Evolutionary conservation across 1,140 invertebrate genomes (phyloP), one percentile per base, ranked within the genome.

Genomic region (Wasmannia auropunctata): DNA sequence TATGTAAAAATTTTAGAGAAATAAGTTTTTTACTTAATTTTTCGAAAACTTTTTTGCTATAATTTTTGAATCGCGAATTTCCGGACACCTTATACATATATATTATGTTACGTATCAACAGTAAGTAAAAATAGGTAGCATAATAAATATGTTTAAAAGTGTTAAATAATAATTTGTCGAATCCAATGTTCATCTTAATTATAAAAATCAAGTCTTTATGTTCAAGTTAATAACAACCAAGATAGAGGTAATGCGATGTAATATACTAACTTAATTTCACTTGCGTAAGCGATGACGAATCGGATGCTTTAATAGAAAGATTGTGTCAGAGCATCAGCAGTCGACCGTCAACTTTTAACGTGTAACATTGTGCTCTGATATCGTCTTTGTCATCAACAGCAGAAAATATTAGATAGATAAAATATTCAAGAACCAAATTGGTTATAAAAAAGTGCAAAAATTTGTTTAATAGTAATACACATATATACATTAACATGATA

Each of bases 401-500:
- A n/a, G 1, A 4, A n/a, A n/a, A n/a, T n/a, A n/a, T n/a, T n/a
- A n/a, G n/a, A 76, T 8, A 37, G 40, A 40, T 31, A 75, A 56
- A 40, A 0, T 8, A 58, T 25, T 28, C 2, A 51, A 72, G 16
- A 31, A n/a, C n/a, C 8, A 40, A 65, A 22, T 2, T n/a, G 60
- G 3, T 31, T 25, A 6, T 1, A 7, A 76, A 58, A 43, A 19
- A 8, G 31, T 54, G 14, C 3, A 43, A 60, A 14, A 19, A 25
- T 25, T 34, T 14, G 37, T 16, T 72, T 37, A n/a, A n/a, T n/a
- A n/a, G n/a, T 5, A 34, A 3, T 22, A 16, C 5, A 28, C 8
- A 43, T 6, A 65, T 43, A 54, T 49, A 54, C 31, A 37, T 69
- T 16, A 69, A 25, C 16, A 80, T 80, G 46, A 14, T 80, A 51